These are phyloP conservation scores for Aspidapion aeneum DNA, from an alignment of 2,888 invertebrate species.

Conservation along the genomic window DNA sequence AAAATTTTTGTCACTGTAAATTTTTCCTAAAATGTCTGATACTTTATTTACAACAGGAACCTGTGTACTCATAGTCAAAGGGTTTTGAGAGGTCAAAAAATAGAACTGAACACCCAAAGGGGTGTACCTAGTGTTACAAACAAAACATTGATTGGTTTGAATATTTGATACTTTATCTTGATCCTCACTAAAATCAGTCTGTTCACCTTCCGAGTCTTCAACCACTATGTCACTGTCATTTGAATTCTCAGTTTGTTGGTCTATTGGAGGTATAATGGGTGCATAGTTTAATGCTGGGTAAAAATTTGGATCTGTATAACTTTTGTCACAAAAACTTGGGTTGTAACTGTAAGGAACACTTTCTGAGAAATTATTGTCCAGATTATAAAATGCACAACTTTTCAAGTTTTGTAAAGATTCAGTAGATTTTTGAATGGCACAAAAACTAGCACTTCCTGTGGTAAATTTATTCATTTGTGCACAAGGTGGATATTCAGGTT, in stretches of 20 bases:
- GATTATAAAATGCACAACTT: constrained; percentile 25
- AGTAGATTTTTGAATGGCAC: constrained; percentile 33
- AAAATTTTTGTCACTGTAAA: constrained; percentile 33
- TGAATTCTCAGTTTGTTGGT: constrained; percentile 39
- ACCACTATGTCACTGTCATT: constrained; percentile 47
- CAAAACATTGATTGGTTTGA: constrained; percentile 38
- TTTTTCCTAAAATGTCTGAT: constrained; percentile 34
- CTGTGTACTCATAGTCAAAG: constrained; percentile 45
- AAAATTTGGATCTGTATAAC: constrained; percentile 1
- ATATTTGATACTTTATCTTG: constrained; percentile 20
- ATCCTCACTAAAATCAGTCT: constrained; percentile 38
- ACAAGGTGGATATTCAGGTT: constrained; percentile 42
- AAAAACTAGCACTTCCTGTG: constrained; percentile 34
- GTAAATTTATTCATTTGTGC: constrained; percentile 33
- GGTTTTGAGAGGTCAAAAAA: constrained; percentile 40
- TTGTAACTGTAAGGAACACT: background rate
- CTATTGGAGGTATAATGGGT: constrained; percentile 24
- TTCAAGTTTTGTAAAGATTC: constrained; percentile 24
- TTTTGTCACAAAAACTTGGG: background rate
- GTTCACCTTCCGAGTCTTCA: constrained; percentile 38
- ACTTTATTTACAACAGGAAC: constrained; percentile 41
- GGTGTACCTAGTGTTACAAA: constrained; percentile 42
- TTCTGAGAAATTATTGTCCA: constrained; percentile 15
- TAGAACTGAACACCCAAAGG: constrained; percentile 44
- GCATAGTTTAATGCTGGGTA: constrained; percentile 9